Percentiles rank a stretch among this genome's conserved stretches.
These are phyloP conservation scores for Perognathus longimembris DNA, from an alignment of 2,113 vertebrate species.

Conservation along the genomic window DNA sequence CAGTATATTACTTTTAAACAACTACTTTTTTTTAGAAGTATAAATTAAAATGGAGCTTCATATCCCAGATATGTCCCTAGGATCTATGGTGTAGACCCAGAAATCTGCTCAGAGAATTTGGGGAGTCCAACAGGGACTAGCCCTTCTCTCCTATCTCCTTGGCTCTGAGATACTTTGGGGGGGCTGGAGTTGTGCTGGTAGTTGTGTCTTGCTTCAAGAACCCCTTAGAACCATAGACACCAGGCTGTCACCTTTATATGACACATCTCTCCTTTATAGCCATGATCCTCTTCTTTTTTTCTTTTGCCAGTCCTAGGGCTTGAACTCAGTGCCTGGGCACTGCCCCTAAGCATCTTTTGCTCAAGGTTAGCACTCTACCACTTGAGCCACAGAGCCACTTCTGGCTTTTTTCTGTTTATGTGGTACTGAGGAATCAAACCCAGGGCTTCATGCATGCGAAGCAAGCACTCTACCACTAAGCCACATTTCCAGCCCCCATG, in stretches of 20 bases:
- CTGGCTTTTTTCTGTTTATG: too few relatives aligned
- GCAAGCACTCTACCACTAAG: too few relatives aligned
- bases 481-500: too few relatives aligned
- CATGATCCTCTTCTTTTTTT: background rate
- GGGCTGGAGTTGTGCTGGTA: background rate
- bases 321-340: too few relatives aligned
- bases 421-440: too few relatives aligned
- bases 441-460: too few relatives aligned
- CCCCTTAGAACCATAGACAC: background rate
- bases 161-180: background rate
- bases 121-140: background rate
- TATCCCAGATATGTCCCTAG: background rate
- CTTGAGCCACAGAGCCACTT: too few relatives aligned
- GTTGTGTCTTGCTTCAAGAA: background rate
- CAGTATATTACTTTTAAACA: background rate
- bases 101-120: background rate
- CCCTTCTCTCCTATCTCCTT: background rate
- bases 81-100: background rate
- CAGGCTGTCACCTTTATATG: background rate
- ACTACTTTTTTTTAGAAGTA: background rate
- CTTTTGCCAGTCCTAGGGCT: too few relatives aligned
- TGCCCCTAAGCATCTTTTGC: too few relatives aligned
- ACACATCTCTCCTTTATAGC: background rate
- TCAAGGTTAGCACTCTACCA: too few relatives aligned
- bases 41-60: background rate